Conservation (phyloP, 2,113 vertebrate genomes). For the Triplophysa dalaica region DNA sequence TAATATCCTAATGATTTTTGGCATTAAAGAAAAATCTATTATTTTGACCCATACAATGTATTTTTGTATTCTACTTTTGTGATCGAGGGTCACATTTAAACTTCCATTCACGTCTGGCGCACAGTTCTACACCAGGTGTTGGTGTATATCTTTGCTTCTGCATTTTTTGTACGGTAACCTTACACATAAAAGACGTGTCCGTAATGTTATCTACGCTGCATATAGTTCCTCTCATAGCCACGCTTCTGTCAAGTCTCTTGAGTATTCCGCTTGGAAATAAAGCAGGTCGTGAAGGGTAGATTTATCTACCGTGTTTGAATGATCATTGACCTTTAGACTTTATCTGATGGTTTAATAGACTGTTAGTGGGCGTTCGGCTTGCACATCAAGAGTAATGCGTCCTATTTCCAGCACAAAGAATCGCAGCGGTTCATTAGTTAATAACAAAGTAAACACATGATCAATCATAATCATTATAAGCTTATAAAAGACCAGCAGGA, state of each 20-base stretch:
- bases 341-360: slow-evolving; percentile 31
- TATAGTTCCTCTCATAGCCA: neutral
- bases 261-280: neutral
- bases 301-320: slow-evolving; percentile 13
- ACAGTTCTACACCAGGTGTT: too few species aligned
- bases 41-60: too few species aligned
- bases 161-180: too few species aligned
- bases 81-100: too few species aligned
- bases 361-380: slow-evolving; percentile 6
- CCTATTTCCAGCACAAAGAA: slow-evolving; percentile 9
- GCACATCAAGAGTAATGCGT: slow-evolving; percentile 4
- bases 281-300: slow-evolving; percentile 9
- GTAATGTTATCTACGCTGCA: too few species aligned
- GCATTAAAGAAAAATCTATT: too few species aligned
- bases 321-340: slow-evolving; percentile 17
- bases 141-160: too few species aligned
- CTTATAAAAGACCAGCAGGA: neutral
- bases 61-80: too few species aligned
- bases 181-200: too few species aligned
- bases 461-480: neutral
- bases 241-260: neutral
- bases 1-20: too few species aligned
- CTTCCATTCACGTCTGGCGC: too few species aligned
- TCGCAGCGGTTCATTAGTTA: slow-evolving; percentile 10
- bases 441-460: slow-evolving; percentile 39